Percentiles rank a stretch among this genome's conserved stretches.
Conservation (phyloP, 2,113 vertebrate species). For the Paratilapia polleni region DNA sequence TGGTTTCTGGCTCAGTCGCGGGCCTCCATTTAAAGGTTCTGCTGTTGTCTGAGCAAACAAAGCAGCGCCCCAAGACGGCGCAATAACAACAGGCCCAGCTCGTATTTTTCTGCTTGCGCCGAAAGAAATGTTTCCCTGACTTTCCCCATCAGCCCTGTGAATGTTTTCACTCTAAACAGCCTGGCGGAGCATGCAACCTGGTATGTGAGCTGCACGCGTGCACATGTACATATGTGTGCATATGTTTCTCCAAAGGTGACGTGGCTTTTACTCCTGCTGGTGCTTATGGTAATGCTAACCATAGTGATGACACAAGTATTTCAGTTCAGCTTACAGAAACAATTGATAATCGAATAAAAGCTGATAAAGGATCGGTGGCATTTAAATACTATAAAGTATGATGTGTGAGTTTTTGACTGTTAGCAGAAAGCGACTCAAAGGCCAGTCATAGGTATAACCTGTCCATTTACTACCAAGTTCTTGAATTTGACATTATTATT, state of each 20-base stretch:
- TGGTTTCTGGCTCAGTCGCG: constrained; percentile 70
- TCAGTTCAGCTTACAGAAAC: constrained; percentile 13
- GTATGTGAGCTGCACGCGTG: constrained; percentile 64
- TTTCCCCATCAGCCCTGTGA: constrained; percentile 77
- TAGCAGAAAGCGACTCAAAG: background rate
- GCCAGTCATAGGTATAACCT: background rate
- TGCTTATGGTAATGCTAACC: constrained; percentile 17
- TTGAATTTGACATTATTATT: background rate
- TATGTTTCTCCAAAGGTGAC: constrained; percentile 34
- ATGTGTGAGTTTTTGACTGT: background rate
- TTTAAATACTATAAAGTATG: background rate
- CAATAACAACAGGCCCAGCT: constrained; percentile 74
- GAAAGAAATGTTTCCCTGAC: constrained; percentile 82
- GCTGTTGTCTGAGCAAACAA: constrained; percentile 83
- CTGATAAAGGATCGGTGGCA: background rate
- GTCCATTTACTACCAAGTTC: background rate
- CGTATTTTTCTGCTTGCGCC: constrained; percentile 79
- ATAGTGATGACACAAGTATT: constrained; percentile 34
- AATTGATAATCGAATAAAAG: constrained; percentile 7
- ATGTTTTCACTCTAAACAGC: constrained; percentile 83
- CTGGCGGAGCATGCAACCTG: constrained; percentile 57
- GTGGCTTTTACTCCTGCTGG: constrained; percentile 36
- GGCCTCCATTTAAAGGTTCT: constrained; percentile 77
- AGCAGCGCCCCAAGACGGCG: constrained; percentile 71
- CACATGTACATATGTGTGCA: constrained; percentile 39